Evolutionary conservation across 2,797 vertebrate genomes (phyloP), one percentile per base, ranked within the genome.

Genomic region (Oryzias dopingdopingensis): DNA sequence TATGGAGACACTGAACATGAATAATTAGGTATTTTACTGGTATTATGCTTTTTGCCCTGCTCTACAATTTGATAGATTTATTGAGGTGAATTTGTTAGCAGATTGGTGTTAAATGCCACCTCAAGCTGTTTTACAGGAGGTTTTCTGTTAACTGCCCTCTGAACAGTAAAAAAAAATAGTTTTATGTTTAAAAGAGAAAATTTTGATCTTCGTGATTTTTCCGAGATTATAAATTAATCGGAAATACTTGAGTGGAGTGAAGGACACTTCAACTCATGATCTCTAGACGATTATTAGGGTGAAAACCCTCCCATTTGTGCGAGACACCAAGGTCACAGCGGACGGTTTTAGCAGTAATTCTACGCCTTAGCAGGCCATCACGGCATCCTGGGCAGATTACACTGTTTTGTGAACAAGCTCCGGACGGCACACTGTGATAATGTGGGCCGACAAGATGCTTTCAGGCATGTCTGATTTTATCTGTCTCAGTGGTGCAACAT

Each of bases 381-480:
- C 47, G 24, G 59, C 69, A 16, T 74, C 72, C 70, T 15, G 61
- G 60, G 52, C 52, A 68, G 73, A 67, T 77, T 62, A 73, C 57
- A 65, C 63, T 24, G 61, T 62, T 42, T 65, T 65, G 77, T 67
- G 65, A 77, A 78, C 52, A 53, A 68, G 42, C 42, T 62, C 37
- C 22, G 44, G 45, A 54, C 52, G 12, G 51, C 59, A 29, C 47
- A 64, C 29, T 49, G 59, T 15, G 53, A 47, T 64, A 29, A 68
- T 37, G 51, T 45, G 7, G 52, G 65, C 55, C 20, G 64, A 77
- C 74, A 59, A 59, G 63, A 74, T 81, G 73, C 74, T 74, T 82
- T 83, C 72, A 72, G 72, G 80, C 60, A 62, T 72, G 76, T 79
- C 59, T 49, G 70, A 78, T 81, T 78, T 58, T 54, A 74, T 84